Percentiles rank a stretch among this genome's conserved stretches.
These are phyloP conservation scores for Dicyrtomina minuta DNA, from an alignment of 2,888 invertebrate species.

Conservation along the genomic window DNA sequence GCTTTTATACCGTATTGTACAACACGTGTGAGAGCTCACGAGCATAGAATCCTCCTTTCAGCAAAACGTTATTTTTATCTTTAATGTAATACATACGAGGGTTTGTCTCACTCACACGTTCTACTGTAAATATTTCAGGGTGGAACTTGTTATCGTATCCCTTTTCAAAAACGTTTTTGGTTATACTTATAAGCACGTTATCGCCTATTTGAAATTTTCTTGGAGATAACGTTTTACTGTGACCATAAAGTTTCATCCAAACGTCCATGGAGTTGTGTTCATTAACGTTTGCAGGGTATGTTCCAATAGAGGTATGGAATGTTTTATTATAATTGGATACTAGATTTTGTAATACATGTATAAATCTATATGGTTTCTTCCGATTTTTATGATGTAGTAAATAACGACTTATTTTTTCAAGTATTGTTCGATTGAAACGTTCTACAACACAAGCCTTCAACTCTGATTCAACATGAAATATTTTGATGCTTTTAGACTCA, in stretches of 20 bases:
- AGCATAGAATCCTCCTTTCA: constrained; percentile 31
- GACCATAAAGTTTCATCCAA: constrained; percentile 28
- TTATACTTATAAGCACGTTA: constrained; percentile 21
- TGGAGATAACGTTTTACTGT: too few relatives aligned
- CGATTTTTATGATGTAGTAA: not conserved
- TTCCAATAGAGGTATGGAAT: constrained; percentile 28
- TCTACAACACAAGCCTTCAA: constrained; percentile 36
- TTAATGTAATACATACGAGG: constrained; percentile 28
- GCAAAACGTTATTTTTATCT: not conserved
- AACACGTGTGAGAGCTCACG: constrained; percentile 9
- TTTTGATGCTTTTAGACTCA: constrained; percentile 28
- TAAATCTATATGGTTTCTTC: constrained; percentile 24
- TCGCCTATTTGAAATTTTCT: constrained; percentile 23
- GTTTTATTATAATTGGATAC: constrained; percentile 29
- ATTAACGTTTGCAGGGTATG: too few relatives aligned
- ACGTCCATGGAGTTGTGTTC: constrained; percentile 31
- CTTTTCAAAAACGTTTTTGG: too few relatives aligned
- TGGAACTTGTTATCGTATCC: constrained; percentile 9
- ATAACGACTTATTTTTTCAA: constrained; percentile 15
- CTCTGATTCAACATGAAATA: constrained; percentile 35
- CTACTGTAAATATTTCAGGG: constrained; percentile 11
- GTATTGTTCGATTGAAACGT: constrained; percentile 39
- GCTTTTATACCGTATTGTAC: not conserved
- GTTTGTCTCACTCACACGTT: constrained; percentile 11
- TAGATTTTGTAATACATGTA: constrained; percentile 29